phyloP scores from a whole-genome alignment of 2,113 vertebrate genomes.

The Megatriorchis doriae region DNA sequence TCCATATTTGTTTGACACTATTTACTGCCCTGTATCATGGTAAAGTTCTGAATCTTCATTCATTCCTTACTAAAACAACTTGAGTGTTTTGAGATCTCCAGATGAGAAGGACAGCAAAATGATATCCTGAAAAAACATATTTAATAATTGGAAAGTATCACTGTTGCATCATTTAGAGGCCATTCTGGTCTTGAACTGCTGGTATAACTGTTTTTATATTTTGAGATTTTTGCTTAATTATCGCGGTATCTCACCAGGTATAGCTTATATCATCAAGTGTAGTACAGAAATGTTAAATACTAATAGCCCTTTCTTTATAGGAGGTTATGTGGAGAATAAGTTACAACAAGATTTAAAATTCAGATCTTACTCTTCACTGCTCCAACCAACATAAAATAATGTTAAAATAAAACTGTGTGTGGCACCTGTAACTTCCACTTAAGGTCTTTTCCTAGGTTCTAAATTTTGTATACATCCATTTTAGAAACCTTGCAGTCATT shows the following conservation, averaged over 20 bases:
- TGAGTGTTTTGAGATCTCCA: not conserved
- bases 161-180: not conserved
- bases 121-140: not conserved
- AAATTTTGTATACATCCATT: not conserved
- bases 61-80: not conserved
- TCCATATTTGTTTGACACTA: not conserved
- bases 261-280: not conserved
- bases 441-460: not conserved
- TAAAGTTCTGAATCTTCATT: not conserved
- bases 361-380: not conserved
- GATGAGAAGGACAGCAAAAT: not conserved
- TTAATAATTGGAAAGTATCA: not conserved
- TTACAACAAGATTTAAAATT: not conserved
- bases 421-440: not conserved
- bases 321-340: not conserved
- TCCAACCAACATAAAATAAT: not conserved
- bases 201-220: not conserved
- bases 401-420: not conserved
- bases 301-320: not conserved
- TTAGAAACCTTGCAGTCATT: not conserved
- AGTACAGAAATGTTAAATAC: not conserved
- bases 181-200: not conserved
- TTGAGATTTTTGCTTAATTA: not conserved
- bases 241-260: not conserved
- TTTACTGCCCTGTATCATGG: not conserved